Percentiles rank a stretch among this genome's conserved stretches.
phyloP scores from a whole-genome alignment of 2,113 vertebrate genomes.

The Pseudorectes ferrugineus region DNA sequence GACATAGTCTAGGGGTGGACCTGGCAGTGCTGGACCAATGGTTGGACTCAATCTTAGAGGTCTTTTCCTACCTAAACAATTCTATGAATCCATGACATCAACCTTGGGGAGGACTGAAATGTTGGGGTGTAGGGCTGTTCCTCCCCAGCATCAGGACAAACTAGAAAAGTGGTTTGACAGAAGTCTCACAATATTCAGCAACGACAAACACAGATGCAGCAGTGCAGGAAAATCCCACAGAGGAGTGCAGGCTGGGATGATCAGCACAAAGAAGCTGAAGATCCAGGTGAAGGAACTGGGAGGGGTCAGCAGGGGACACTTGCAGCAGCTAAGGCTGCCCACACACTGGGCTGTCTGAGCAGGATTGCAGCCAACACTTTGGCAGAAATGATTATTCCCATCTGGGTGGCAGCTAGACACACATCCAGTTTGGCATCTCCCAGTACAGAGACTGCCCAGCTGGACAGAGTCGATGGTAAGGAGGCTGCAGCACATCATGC shows the following conservation, averaged over 20 bases:
- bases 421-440: rapidly evolving
- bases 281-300: background rate
- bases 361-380: rapidly evolving
- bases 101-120: background rate
- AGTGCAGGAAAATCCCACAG: background rate
- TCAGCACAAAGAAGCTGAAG: background rate
- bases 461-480: background rate
- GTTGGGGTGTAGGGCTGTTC: background rate
- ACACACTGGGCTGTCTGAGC: background rate
- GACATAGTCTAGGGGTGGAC: background rate
- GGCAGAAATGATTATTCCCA: background rate
- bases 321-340: background rate
- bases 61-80: background rate
- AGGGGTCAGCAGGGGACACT: background rate
- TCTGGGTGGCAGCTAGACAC: background rate
- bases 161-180: background rate
- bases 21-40: background rate
- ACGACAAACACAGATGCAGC: background rate
- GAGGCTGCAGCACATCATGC: background rate
- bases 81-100: background rate
- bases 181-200: background rate
- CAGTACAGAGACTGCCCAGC: background rate
- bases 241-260: background rate
- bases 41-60: rapidly evolving
- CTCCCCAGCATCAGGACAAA: background rate